These are phyloP conservation scores for Ephestia elutella DNA, from an alignment of 1,140 invertebrate genomes.

Conservation along the genomic window DNA sequence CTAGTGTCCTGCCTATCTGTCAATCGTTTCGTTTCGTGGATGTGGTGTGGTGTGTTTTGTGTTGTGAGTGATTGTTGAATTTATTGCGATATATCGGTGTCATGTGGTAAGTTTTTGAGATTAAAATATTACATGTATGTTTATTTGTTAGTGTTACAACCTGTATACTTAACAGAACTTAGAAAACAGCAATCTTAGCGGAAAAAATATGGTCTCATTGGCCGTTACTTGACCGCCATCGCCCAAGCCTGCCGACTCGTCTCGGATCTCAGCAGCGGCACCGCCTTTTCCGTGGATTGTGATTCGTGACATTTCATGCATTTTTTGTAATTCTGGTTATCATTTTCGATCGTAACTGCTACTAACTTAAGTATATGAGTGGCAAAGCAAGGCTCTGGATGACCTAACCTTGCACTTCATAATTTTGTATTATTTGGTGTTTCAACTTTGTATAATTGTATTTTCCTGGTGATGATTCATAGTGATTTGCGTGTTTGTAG, in stretches of 20 bases:
- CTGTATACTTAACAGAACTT: neutral
- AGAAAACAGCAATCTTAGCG: neutral
- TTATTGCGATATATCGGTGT: slow-evolving; percentile 46
- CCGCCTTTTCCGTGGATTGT: slow-evolving; percentile 44
- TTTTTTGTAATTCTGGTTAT: slow-evolving; percentile 1
- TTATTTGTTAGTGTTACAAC: slow-evolving; percentile 3
- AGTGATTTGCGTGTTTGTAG: slow-evolving; percentile 2
- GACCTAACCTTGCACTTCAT: slow-evolving; percentile 28
- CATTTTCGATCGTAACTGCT: too few species aligned
- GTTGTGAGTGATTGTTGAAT: slow-evolving; percentile 61
- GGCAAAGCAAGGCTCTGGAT: slow-evolving; percentile 2
- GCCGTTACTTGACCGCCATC: slow-evolving; percentile 71
- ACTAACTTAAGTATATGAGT: too few species aligned
- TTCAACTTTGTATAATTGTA: slow-evolving; percentile 20
- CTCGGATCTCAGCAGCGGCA: slow-evolving; percentile 45
- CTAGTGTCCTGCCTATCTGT: slow-evolving; percentile 35
- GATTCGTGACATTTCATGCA: slow-evolving; percentile 26
- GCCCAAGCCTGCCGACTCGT: slow-evolving; percentile 55
- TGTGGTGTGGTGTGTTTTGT: slow-evolving; percentile 69
- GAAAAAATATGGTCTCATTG: slow-evolving; percentile 21
- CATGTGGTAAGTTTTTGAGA: slow-evolving; percentile 56
- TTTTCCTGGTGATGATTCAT: slow-evolving; percentile 50
- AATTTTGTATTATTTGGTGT: slow-evolving; percentile 19
- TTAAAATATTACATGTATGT: slow-evolving; percentile 4
- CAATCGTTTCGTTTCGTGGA: slow-evolving; percentile 29